Percentiles rank a stretch among this genome's conserved stretches.
Conservation (phyloP, 2,113 vertebrate genomes). For the Mixornis gularis region DNA sequence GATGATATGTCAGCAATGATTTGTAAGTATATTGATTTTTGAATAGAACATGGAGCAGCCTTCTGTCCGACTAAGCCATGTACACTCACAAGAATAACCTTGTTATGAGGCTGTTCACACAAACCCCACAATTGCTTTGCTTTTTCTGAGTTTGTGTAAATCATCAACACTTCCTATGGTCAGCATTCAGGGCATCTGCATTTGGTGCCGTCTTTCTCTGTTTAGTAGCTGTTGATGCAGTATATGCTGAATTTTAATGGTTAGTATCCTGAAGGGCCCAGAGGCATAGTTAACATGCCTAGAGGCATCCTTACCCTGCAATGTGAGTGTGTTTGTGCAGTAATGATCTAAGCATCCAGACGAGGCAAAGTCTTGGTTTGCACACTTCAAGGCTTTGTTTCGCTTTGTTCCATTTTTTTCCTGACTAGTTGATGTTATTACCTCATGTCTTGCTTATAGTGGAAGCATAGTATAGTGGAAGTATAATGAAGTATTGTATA, state of each 20-base stretch:
- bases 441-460: fast-evolving
- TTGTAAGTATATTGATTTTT: background rate
- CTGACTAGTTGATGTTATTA: background rate
- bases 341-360: background rate
- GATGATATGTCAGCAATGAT: background rate
- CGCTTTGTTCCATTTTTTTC: background rate
- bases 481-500: background rate
- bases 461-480: background rate
- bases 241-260: background rate
- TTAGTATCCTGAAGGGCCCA: background rate
- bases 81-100: background rate
- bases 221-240: background rate
- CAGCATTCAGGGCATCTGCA: background rate
- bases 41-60: background rate
- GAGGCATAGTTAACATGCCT: background rate
- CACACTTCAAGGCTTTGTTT: background rate
- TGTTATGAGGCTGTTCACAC: background rate
- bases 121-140: background rate
- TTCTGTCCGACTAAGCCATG: background rate
- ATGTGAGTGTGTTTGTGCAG: background rate
- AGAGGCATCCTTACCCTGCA: background rate
- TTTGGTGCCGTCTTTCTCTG: background rate
- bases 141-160: background rate
- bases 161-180: background rate
- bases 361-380: background rate